Percentiles rank a stretch among this genome's conserved stretches.
Evolutionary conservation across 2,888 invertebrate genomes (phyloP).

Genomic region (Cephus nigrinus): DNA sequence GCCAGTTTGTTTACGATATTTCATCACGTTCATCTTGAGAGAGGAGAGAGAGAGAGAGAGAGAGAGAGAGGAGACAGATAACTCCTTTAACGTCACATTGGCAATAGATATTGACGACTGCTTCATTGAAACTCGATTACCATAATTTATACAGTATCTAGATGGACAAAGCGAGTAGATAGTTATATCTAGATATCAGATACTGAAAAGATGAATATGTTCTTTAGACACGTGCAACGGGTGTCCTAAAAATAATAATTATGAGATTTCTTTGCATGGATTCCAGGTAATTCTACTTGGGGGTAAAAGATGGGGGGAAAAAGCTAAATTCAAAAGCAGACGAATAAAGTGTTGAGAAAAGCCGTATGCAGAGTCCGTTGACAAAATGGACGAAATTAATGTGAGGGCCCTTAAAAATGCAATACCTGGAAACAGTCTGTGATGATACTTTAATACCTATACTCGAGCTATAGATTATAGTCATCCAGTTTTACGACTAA

Average conservation of each 20-base stretch:
- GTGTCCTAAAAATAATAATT: slow-evolving; percentile 29
- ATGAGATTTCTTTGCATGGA: slow-evolving; percentile 19
- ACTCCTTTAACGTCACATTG: background rate
- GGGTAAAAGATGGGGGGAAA: background rate
- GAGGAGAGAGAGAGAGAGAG: slow-evolving; percentile 5
- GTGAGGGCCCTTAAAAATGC: background rate
- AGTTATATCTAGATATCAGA: background rate
- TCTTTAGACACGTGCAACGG: slow-evolving; percentile 22
- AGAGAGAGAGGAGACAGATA: background rate
- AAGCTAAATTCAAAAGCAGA: background rate
- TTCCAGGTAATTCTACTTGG: slow-evolving; percentile 12
- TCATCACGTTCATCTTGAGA: slow-evolving; percentile 2
- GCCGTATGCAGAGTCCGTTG: background rate
- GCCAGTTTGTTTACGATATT: slow-evolving; percentile 45
- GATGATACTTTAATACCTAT: slow-evolving; percentile 61
- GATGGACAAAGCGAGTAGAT: background rate
- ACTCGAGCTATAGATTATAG: slow-evolving; percentile 55
- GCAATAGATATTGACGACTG: background rate
- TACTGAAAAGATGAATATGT: slow-evolving; percentile 9
- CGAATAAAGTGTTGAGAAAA: background rate
- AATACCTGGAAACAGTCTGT: slow-evolving; percentile 30
- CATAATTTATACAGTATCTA: background rate
- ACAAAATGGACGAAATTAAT: slow-evolving; percentile 3
- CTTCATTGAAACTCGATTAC: background rate
- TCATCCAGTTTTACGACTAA: slow-evolving; percentile 57